A percentile compares a stretch with the other conserved stretches of the same genome.
These are phyloP conservation scores for Anoplophora glabripennis DNA, from an alignment of 1,140 invertebrate species.

Conservation along the genomic window DNA sequence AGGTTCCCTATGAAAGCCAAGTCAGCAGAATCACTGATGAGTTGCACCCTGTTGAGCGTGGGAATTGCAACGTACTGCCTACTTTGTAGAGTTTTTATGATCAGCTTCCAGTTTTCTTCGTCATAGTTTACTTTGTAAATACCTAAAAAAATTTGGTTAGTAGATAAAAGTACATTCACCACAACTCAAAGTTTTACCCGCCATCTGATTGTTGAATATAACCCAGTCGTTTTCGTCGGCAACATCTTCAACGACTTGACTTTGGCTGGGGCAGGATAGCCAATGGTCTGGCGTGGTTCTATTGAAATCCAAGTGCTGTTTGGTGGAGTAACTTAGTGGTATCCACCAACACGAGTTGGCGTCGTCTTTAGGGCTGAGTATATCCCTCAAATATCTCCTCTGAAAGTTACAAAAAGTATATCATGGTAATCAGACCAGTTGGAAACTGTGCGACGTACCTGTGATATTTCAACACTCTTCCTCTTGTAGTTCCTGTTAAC, in stretches of 20 bases:
- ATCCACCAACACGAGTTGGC: conserved; percentile 56
- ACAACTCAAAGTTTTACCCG: conserved; percentile 43
- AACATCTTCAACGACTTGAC: conserved; percentile 42
- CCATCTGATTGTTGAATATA: conserved; percentile 60
- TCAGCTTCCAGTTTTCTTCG: conserved; percentile 68
- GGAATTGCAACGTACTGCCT: conserved; percentile 58
- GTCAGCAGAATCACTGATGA: conserved; percentile 75
- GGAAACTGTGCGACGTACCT: too few relatives aligned
- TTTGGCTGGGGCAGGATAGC: conserved; percentile 51
- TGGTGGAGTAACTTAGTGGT: conserved; percentile 53
- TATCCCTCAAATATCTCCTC: conserved; percentile 45
- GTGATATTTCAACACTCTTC: conserved; percentile 54
- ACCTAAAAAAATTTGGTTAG: conserved; percentile 48
- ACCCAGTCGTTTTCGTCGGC: conserved; percentile 56
- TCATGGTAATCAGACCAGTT: too few relatives aligned
- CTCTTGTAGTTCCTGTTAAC: conserved; percentile 61
- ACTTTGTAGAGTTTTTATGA: conserved; percentile 58
- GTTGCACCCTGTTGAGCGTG: conserved; percentile 71
- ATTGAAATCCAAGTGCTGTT: conserved; percentile 48
- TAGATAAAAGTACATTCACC: neutral
- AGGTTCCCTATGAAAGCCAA: conserved; percentile 68
- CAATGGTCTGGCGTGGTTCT: conserved; percentile 57
- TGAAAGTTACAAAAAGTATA: conserved; percentile 19
- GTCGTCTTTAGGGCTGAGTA: conserved; percentile 27
- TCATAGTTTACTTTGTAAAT: conserved; percentile 85